Evolutionary conservation across 2,797 vertebrate genomes (phyloP), one percentile per base, ranked within the genome.

Genomic region (Halcyon smyrnensis): DNA sequence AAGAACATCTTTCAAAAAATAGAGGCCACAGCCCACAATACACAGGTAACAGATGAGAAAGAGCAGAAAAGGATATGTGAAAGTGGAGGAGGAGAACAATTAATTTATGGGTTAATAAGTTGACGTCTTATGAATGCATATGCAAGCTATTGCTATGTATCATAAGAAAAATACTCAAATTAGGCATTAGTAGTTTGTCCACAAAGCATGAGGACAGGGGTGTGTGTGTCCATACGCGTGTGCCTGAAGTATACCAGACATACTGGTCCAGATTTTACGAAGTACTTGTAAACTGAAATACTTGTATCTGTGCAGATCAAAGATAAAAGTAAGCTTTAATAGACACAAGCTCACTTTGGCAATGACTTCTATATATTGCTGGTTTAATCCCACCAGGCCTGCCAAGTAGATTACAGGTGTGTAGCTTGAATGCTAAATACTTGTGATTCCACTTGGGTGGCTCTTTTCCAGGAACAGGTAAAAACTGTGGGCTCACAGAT

Each of bases 171-270:
- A 59, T 71, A 63, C 28, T 87, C 56, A 53, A 50, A 78, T 60
- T 64, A 56, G 17, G 6, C 46, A 24, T 34, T 48, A 65, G 13
- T 41, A 16, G 6, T 59, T 59, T 67, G 43, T 57, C 18, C 30
- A 19, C 9, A 41, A 69, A 91, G 23, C 48, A 24, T 20, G 36
- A 96, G 25, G 18, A 19, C 15, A 54, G 24, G 12, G 19, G 3
- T n/a, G 37, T 24, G 19, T 64, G 25, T 9, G 0, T 24, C 19
- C 4, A 0, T 39, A 11, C 1, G 0, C 25, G 4, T 87, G 30
- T 78, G 41, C 27, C 36, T 81, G 6, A 87, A 78, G 16, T 50
- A 15, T 53, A 36, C 15, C 39, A 88, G 73, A 51, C 24, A 28
- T 17, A 18, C 14, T 63, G 23, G 7, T 84, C 23, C 36, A 27